A percentile compares a stretch with the other conserved stretches of the same genome.
Evolutionary conservation across 2,113 vertebrate genomes (phyloP).

Genomic region (Hemibagrus wyckioides): DNA sequence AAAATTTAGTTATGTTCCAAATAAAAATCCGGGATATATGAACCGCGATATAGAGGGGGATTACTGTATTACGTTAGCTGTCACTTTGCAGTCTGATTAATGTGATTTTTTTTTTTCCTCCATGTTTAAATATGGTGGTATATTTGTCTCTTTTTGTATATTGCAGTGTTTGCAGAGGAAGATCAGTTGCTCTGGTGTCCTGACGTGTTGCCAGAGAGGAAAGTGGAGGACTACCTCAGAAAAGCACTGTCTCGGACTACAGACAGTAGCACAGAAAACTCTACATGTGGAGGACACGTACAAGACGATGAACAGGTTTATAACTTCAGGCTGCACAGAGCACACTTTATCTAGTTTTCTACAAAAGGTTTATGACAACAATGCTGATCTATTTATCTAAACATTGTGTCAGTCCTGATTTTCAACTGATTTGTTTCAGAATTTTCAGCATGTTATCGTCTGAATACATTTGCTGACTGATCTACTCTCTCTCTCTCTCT

Average conservation of each 20-base stretch:
- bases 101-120: background rate
- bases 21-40: too few relatives aligned
- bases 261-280: conserved; percentile 77
- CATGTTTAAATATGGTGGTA: background rate
- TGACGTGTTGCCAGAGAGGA: conserved; percentile 82
- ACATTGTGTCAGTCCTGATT: background rate
- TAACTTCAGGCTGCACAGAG: background rate
- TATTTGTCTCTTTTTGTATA: background rate
- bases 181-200: conserved; percentile 95
- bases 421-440: background rate
- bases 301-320: conserved; percentile 91
- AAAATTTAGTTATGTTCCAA: too few relatives aligned
- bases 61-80: background rate
- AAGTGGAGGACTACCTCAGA: conserved; percentile 87
- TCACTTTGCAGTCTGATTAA: background rate
- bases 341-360: background rate
- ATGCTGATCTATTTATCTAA: background rate
- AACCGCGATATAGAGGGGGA: too few relatives aligned
- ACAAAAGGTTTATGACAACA: background rate
- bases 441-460: background rate
- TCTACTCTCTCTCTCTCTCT: background rate
- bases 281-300: conserved; percentile 77
- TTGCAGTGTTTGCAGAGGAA: conserved; percentile 86
- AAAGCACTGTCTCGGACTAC: conserved; percentile 81
- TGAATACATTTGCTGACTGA: background rate